Base-by-base conservation (phyloP, 2,888 invertebrate species). In the Pammene aurita region DNA sequence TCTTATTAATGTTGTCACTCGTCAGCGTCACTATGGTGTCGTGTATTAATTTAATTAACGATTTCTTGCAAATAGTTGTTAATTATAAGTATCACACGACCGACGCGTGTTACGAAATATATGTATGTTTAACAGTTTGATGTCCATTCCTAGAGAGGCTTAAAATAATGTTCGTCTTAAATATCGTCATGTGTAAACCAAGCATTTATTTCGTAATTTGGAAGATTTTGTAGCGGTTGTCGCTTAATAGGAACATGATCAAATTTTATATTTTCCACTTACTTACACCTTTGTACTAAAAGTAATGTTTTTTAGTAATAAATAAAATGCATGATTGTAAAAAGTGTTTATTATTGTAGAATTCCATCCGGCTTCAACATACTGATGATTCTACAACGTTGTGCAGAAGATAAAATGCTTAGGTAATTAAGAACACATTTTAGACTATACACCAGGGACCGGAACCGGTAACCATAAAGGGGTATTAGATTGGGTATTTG, bases 221-320 rank as follows among this genome's bases (percentile, higher is more conserved):
- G 58, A 60, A n/a, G 46, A 42, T 10, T 26, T 38, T 41, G 56
- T 60, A 67, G 58, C 60, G 54, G 64, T 54, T 54, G 42, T 46
- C 54, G 60, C 54, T 38, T 66, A 52, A 66, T 73, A 74, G 70
- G 64, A 75, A 74, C 71, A 61, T 72, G 75, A 75, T 75, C 71
- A 77, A 75, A 73, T 81, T 82, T 80, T 82, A 79, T 83, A 84
- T 81, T 80, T 80, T 81, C 80, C 79, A 81, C 77, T 76, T 78
- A 81, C 77, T 76, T 78, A 85, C 85, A 85, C 80, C 76, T 84
- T 85, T 86, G 80, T 85, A 86, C 80, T 78, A 50, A 77, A 66
- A n/a, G 14, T 55, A 55, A 66, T 66, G 61, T 64, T 61, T 64
- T 61, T 71, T 68, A 66, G 41, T 57, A 71, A 67, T 64, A 54